Evolutionary conservation across 2,888 invertebrate genomes (phyloP).

Genomic region (Sarcophaga variegata): DNA sequence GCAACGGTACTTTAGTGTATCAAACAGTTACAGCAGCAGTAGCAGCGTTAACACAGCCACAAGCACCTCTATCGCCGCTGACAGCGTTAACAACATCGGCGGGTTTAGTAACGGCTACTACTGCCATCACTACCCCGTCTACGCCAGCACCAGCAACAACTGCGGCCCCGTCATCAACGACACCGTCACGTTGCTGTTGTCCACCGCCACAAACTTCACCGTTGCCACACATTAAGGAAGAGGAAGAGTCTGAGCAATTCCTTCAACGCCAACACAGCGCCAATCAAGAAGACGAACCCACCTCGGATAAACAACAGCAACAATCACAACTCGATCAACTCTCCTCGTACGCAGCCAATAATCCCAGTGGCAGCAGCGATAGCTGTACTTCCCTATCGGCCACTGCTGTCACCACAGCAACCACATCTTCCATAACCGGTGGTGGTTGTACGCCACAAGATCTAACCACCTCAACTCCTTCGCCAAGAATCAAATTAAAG

Average conservation of each 20-base stretch:
- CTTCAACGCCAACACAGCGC: constrained; percentile 68
- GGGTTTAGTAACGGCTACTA: constrained; percentile 70
- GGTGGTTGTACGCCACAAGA: constrained; percentile 62
- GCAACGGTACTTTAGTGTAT: constrained; percentile 36
- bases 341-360: constrained; percentile 68
- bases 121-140: constrained; percentile 60
- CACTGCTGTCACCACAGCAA: constrained; percentile 57
- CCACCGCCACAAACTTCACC: constrained; percentile 86
- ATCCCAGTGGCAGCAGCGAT: constrained; percentile 78
- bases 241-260: constrained; percentile 85
- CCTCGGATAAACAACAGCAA: constrained; percentile 65
- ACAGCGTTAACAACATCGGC: constrained; percentile 68
- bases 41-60: constrained; percentile 27
- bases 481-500: constrained; percentile 81
- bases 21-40: constrained; percentile 64
- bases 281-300: constrained; percentile 69
- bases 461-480: constrained; percentile 77
- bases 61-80: constrained; percentile 21
- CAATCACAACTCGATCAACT: constrained; percentile 67
- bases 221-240: constrained; percentile 91
- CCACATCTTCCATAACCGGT: constrained; percentile 64
- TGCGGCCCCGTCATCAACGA: constrained; percentile 51
- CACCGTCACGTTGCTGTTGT: constrained; percentile 80
- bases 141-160: constrained; percentile 70
- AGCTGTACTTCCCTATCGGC: constrained; percentile 74